Evolutionary conservation across 2,113 vertebrate species (phyloP).

Genomic region (Forbesichthys papilliferus): DNA sequence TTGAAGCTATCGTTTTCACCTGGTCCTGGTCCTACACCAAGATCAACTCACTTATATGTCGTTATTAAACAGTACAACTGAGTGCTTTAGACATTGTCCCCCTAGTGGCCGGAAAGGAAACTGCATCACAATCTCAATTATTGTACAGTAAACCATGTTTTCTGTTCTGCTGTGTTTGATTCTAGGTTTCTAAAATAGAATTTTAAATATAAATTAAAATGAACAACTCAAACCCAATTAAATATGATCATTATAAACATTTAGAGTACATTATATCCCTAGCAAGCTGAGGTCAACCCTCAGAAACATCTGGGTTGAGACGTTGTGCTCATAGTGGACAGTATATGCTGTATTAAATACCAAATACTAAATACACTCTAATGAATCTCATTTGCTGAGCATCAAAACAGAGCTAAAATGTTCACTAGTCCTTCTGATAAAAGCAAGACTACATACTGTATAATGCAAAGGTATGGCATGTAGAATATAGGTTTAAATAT

Average conservation of each 20-base stretch:
- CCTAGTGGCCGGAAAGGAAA: slow-evolving; percentile 47
- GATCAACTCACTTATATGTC: neutral
- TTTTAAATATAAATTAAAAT: no score
- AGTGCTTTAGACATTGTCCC: slow-evolving; percentile 46
- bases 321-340: slow-evolving; percentile 9
- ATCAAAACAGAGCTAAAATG: slow-evolving; percentile 52
- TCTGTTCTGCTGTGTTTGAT: neutral
- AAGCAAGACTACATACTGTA: neutral
- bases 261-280: neutral
- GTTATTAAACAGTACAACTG: neutral
- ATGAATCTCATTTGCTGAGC: slow-evolving; percentile 61
- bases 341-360: slow-evolving; percentile 11
- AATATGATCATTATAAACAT: no score
- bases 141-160: neutral
- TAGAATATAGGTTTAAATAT: no score
- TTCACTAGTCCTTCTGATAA: slow-evolving; percentile 51
- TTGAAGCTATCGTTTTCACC: no score
- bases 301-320: slow-evolving; percentile 2
- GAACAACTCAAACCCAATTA: no score
- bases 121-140: slow-evolving; percentile 1
- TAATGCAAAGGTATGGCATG: no score
- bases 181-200: neutral
- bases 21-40: no score
- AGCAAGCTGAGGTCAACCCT: neutral
- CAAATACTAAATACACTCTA: slow-evolving; percentile 42